These are phyloP conservation scores for Pachydiplax longipennis DNA, from an alignment of 2,888 invertebrate genomes.

Conservation along the genomic window DNA sequence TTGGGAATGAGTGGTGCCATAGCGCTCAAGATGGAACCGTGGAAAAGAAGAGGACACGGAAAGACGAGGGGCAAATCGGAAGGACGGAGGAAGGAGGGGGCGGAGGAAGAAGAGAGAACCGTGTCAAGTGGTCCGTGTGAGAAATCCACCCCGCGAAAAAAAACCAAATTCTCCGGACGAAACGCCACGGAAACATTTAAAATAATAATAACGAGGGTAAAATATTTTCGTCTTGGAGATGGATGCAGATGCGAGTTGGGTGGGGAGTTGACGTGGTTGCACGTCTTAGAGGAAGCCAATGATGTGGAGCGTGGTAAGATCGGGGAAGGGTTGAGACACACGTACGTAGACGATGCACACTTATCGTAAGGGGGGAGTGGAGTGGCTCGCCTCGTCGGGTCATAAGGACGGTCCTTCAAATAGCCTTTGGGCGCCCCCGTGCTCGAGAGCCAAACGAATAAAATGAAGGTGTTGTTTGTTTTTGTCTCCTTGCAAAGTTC, in stretches of 20 bases:
- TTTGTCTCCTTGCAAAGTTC: not conserved
- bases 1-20: not conserved
- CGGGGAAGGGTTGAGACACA: not conserved
- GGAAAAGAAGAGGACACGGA: not conserved
- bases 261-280: not conserved
- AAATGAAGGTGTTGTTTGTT: not conserved
- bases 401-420: slow-evolving; percentile 27
- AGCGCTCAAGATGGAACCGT: not conserved
- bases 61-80: not conserved
- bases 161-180: slow-evolving; percentile 2
- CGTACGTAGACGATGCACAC: not conserved
- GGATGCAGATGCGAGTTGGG: not conserved
- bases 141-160: not conserved
- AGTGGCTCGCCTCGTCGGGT: slow-evolving; percentile 11
- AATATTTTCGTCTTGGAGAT: not conserved
- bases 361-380: not conserved
- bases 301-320: not conserved
- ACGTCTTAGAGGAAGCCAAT: not conserved
- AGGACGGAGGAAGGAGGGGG: not conserved
- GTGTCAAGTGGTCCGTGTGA: slow-evolving; percentile 37
- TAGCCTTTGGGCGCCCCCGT: slow-evolving; percentile 40
- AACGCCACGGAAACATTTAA: slow-evolving; percentile 2
- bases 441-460: slow-evolving; percentile 3
- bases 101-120: not conserved
- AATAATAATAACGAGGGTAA: slow-evolving; percentile 7